Evolutionary conservation across 1,140 invertebrate species (phyloP).

Genomic region (Solenopsis invicta): DNA sequence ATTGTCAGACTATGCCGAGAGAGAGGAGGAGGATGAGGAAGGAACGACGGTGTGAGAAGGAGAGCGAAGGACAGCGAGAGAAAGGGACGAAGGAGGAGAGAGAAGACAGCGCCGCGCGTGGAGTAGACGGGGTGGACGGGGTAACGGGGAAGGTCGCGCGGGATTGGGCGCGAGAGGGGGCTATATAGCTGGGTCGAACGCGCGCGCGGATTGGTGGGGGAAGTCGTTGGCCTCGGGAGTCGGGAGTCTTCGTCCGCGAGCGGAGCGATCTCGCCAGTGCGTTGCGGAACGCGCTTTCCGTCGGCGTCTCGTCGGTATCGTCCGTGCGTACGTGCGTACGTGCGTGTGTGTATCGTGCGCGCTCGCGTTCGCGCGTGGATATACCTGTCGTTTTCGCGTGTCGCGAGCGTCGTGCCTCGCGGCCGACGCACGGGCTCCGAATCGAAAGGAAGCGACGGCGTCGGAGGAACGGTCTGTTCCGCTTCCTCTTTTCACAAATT

Average conservation of each 20-base stretch:
- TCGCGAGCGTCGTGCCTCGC: not conserved
- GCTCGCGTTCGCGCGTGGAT: conserved; percentile 17
- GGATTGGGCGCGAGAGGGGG: conserved; percentile 23
- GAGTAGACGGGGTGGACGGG: not conserved
- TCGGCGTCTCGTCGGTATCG: not conserved
- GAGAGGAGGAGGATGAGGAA: not conserved
- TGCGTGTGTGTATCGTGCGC: too few species aligned
- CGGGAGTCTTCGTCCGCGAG: conserved; percentile 69
- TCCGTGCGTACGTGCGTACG: not conserved
- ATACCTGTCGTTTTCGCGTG: not conserved
- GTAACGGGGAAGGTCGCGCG: conserved; percentile 4
- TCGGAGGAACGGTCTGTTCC: not conserved
- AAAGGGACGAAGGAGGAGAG: not conserved
- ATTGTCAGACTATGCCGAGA: not conserved
- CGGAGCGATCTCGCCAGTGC: conserved; percentile 66
- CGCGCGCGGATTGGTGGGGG: conserved; percentile 49
- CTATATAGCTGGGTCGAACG: conserved; percentile 69
- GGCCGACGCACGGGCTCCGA: not conserved
- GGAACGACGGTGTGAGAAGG: not conserved
- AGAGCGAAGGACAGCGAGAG: not conserved
- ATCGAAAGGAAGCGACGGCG: conserved; percentile 1
- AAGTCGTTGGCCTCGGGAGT: conserved; percentile 77
- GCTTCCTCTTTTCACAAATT: too few species aligned
- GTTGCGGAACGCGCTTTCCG: conserved; percentile 65
- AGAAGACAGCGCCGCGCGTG: not conserved